These are phyloP conservation scores for Himantopus leucocephalus DNA, from an alignment of 2,113 vertebrate species.

Conservation along the genomic window DNA sequence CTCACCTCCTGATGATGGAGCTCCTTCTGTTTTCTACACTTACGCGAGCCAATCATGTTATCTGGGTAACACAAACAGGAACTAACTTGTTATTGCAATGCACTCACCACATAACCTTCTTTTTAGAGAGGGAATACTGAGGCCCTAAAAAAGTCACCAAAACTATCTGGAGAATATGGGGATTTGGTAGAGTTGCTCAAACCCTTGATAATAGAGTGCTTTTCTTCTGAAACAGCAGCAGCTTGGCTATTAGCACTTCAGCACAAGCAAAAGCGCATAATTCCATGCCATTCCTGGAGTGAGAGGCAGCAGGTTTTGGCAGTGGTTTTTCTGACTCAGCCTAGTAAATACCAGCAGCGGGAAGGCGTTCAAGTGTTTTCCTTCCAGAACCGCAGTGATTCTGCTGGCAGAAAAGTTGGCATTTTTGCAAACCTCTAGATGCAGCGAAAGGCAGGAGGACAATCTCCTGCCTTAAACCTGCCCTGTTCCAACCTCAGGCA, in stretches of 20 bases:
- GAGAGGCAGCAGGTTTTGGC: background rate
- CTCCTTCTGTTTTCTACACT: background rate
- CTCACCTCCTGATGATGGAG: background rate
- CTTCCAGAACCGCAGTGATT: background rate
- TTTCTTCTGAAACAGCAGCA: background rate
- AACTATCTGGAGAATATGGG: background rate
- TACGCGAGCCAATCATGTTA: accelerated
- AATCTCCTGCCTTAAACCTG: background rate
- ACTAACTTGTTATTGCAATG: background rate
- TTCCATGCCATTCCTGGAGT: background rate
- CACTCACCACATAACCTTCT: background rate
- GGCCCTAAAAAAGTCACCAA: background rate
- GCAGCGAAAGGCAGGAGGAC: background rate
- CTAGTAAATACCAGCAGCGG: background rate
- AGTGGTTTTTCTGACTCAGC: background rate
- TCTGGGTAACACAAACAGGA: background rate
- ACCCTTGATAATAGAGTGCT: background rate
- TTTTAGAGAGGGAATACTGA: background rate
- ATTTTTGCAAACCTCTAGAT: background rate
- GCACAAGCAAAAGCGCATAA: background rate
- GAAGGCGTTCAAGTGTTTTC: constrained; percentile 5
- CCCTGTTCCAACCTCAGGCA: background rate
- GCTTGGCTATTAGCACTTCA: background rate
- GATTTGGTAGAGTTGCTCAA: background rate
- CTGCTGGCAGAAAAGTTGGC: background rate